These are phyloP conservation scores for Oreotrochilus melanogaster DNA, from an alignment of 2,113 vertebrate species.

Conservation along the genomic window DNA sequence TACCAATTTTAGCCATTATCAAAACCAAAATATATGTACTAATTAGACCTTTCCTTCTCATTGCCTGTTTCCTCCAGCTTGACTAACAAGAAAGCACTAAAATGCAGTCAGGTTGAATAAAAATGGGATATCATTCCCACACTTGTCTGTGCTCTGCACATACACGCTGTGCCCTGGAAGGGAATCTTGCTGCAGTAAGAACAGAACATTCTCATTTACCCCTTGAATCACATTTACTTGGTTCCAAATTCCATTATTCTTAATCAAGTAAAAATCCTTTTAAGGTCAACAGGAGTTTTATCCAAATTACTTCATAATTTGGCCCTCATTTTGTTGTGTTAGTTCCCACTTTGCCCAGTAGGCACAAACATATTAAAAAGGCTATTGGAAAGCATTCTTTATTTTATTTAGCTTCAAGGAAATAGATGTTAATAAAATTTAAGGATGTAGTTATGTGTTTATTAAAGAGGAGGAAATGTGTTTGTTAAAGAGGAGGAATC, in stretches of 20 bases:
- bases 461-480: neutral
- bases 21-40: constrained; percentile 64
- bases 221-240: neutral
- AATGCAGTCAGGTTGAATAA: constrained; percentile 21
- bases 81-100: constrained; percentile 47
- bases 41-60: constrained; percentile 69
- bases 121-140: neutral
- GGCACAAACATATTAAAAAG: constrained; percentile 38
- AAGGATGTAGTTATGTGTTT: constrained; percentile 39
- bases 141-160: neutral
- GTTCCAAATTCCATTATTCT: constrained; percentile 34
- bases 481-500: constrained; percentile 38
- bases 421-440: constrained; percentile 43
- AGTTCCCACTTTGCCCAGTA: constrained; percentile 35
- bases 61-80: constrained; percentile 60
- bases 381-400: constrained; percentile 20
- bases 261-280: constrained; percentile 27
- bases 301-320: constrained; percentile 58
- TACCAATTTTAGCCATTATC: constrained; percentile 36
- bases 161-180: neutral
- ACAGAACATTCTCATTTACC: neutral
- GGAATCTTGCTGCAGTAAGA: neutral
- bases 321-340: constrained; percentile 4
- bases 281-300: constrained; percentile 36
- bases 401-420: constrained; percentile 56